Base-by-base conservation (phyloP, 1,140 invertebrate species). In the Hormaphis cornu region DNA sequence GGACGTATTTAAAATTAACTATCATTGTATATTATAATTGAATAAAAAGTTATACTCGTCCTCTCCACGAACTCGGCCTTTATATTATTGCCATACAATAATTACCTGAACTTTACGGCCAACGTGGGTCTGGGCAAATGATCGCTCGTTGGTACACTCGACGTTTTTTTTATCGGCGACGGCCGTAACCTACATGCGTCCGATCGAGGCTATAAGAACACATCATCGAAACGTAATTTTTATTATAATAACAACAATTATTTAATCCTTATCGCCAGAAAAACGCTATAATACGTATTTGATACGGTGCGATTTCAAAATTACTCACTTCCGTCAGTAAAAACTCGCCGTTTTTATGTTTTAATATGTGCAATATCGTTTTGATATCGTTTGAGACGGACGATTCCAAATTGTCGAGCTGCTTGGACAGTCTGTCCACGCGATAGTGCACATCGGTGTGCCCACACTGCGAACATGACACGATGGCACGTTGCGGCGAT, bases 341-440 rank as follows among this genome's bases (percentile, higher is more conserved):
- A 1, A 50, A 22, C 1, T 66, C 61, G 20, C 44, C 44, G 30
- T 70, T 71, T 50, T 76, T 75, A 59, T 77, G 81, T 74, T 87
- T 85, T 53, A 89, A 77, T 70, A 89, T 75, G 28, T 81, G 80
- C 73, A 88, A 75, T 59, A 89, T 88, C 69, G 84, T 79, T 72
- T 83, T 81, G 69, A 88, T 83, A 72, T 89, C 86, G 2, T 81
- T 80, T 1, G 83, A 83, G 72, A 89, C 82, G 4, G 85, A 83
- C 37, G 81, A 80, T 73, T 89, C 87, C 69, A 89, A 75, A 10
- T 82, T 71, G 30, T 76, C 74, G 37, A 77, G 48, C 72, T 77
- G 75, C 50, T 75, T 77, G 72, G 18, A 75, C 72, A 10, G 66
- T 66, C 70, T 37, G 6, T 46, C 50, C 26, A 70, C 66, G 48